Percentiles rank a stretch among this genome's conserved stretches.
phyloP scores from a whole-genome alignment of 2,888 invertebrate species.

The Pemphredon lugubris region DNA sequence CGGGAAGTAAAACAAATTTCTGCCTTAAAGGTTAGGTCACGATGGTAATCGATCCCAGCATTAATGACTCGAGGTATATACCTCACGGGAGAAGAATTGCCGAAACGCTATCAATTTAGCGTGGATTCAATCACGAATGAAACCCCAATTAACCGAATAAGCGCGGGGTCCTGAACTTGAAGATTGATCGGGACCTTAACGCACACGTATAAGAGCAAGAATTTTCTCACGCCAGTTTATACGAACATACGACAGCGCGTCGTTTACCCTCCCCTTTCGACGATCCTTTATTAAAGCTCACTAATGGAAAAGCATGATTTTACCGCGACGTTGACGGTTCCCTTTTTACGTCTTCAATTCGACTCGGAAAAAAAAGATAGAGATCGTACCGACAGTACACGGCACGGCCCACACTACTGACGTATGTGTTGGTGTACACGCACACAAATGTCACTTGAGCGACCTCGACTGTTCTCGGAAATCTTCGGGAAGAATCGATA shows the following conservation, averaged over 20 bases:
- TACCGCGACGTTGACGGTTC: constrained; percentile 22
- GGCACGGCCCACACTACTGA: constrained; percentile 64
- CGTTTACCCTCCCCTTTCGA: constrained; percentile 29
- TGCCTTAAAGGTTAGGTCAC: constrained; percentile 67
- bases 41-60: constrained; percentile 54
- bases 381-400: constrained; percentile 51
- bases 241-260: constrained; percentile 32
- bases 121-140: constrained; percentile 57
- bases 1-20: constrained; percentile 19
- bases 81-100: constrained; percentile 50
- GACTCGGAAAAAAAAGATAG: constrained; percentile 15
- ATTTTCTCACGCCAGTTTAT: constrained; percentile 30
- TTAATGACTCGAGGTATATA: constrained; percentile 44
- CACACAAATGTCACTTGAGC: constrained; percentile 68
- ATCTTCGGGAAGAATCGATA: constrained; percentile 76
- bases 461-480: constrained; percentile 65
- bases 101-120: constrained; percentile 53
- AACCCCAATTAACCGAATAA: constrained; percentile 58
- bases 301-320: constrained; percentile 51
- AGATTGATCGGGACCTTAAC: constrained; percentile 63
- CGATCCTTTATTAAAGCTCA: constrained; percentile 26
- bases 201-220: constrained; percentile 50
- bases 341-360: constrained; percentile 13
- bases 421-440: no score
- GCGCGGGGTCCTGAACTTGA: constrained; percentile 58